Evolutionary conservation across 2,797 vertebrate species (phyloP).

Genomic region (Pogonophryne albipinna): DNA sequence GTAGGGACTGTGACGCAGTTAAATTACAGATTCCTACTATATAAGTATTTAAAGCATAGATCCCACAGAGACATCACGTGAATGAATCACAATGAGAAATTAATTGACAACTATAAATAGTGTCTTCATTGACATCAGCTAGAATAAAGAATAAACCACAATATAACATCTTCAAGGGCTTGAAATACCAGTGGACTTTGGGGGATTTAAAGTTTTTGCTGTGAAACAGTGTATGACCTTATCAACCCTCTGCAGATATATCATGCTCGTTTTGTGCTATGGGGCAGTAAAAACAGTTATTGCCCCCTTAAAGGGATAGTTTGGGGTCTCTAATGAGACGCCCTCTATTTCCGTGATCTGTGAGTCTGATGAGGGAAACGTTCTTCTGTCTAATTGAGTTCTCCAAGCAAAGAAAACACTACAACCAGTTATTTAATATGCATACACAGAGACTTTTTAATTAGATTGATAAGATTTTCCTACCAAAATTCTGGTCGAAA

Average conservation of each 20-base stretch:
- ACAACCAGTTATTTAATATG: neutral
- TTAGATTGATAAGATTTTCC: conserved; percentile 27
- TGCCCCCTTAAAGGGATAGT: conserved; percentile 45
- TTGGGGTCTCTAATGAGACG: conserved; percentile 33
- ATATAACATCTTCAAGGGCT: neutral
- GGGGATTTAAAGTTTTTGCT: conserved; percentile 30
- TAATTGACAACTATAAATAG: conserved; percentile 11
- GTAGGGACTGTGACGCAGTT: conserved; percentile 11
- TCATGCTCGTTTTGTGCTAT: conserved; percentile 47
- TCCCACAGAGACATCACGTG: conserved; percentile 1
- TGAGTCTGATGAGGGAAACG: conserved; percentile 8
- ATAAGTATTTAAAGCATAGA: conserved; percentile 18
- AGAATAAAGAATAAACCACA: conserved; percentile 9
- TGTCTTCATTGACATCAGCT: neutral
- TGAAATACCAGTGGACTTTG: conserved; percentile 24
- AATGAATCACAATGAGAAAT: neutral
- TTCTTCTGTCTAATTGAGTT: neutral
- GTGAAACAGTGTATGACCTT: conserved; percentile 33
- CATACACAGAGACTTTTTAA: conserved; percentile 9
- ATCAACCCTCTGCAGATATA: conserved; percentile 49
- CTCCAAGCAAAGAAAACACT: neutral
- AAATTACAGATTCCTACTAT: conserved; percentile 14
- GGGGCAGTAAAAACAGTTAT: conserved; percentile 59
- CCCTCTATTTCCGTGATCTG: conserved; percentile 20
- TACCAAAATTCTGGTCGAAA: conserved; percentile 26